Evolutionary conservation across 2,113 vertebrate species (phyloP).

Genomic region (Alligator mississippiensis): DNA sequence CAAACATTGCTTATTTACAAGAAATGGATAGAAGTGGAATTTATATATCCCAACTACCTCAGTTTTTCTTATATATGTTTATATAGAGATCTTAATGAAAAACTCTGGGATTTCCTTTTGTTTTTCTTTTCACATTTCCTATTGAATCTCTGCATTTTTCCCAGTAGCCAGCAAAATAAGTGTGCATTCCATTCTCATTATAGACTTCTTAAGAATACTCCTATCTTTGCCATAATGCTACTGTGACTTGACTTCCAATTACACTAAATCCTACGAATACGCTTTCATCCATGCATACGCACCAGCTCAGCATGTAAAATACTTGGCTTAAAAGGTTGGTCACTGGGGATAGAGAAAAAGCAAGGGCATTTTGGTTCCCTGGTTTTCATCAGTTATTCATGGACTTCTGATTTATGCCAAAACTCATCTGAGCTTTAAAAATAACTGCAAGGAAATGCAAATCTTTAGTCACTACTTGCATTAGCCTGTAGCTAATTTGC

Average conservation of each 20-base stretch:
- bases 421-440: constrained; percentile 12
- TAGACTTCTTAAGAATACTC: background rate
- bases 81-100: background rate
- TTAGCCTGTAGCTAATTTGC: constrained; percentile 52
- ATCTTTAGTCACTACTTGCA: constrained; percentile 38
- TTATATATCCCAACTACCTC: background rate
- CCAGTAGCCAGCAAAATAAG: background rate
- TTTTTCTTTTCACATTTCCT: constrained; percentile 21
- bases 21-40: background rate
- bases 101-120: background rate
- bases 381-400: constrained; percentile 5
- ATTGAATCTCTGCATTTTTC: constrained; percentile 8
- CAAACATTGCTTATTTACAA: background rate
- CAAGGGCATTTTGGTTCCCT: constrained; percentile 21
- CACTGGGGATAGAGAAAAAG: background rate
- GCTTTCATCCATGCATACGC: background rate
- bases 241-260: constrained; percentile 17
- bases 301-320: background rate
- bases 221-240: background rate
- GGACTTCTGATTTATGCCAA: background rate
- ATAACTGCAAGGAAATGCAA: constrained; percentile 39
- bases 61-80: background rate
- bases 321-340: background rate
- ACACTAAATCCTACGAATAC: constrained; percentile 1
- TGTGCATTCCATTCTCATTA: background rate